Conservation (phyloP, 2,113 vertebrate species). For the Maccullochella peelii region DNA sequence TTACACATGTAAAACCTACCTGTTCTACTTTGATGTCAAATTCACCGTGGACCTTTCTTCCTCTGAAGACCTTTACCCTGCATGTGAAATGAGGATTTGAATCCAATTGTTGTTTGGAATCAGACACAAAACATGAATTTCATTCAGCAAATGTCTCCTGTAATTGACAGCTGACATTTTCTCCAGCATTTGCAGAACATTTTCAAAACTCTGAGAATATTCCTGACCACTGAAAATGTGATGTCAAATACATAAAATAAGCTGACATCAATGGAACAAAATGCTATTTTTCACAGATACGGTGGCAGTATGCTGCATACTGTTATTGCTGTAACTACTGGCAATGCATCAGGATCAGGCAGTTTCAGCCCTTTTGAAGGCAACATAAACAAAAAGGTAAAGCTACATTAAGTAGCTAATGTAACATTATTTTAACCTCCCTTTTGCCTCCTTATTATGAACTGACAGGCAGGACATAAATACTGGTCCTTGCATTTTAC, state of each 20-base stretch:
- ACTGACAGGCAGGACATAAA: background rate
- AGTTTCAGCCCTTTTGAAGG: background rate
- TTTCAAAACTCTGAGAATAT: background rate
- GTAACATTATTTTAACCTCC: background rate
- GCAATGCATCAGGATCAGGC: background rate
- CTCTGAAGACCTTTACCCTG: constrained; percentile 92
- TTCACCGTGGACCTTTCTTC: constrained; percentile 90
- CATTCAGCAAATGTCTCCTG: background rate
- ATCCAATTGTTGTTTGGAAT: background rate
- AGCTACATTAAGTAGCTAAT: background rate
- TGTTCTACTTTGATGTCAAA: constrained; percentile 93
- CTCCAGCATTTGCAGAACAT: background rate
- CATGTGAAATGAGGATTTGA: constrained; percentile 51
- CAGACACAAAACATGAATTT: background rate
- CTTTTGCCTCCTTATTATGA: background rate
- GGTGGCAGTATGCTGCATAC: background rate
- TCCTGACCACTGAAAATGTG: background rate
- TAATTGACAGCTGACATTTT: constrained; percentile 16
- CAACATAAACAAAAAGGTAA: background rate
- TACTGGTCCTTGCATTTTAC: background rate
- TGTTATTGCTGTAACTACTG: background rate
- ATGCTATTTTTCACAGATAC: background rate
- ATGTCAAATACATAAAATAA: background rate
- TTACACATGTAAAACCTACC: constrained; percentile 74
- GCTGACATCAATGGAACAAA: background rate